Percentiles rank a stretch among this genome's conserved stretches.
Conservation (phyloP, 1,140 invertebrate genomes). For the Temnothorax curvispinosus region DNA sequence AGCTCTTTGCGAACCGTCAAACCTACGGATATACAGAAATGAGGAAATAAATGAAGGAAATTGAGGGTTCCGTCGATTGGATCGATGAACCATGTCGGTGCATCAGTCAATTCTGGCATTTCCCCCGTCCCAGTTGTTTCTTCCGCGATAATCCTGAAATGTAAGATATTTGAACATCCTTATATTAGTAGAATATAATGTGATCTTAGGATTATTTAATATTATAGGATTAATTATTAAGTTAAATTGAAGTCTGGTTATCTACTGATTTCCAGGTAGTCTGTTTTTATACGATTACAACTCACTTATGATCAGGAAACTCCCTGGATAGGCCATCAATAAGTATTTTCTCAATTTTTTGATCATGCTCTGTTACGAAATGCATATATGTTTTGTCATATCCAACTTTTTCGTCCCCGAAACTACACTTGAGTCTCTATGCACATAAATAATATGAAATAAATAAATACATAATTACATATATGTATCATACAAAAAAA, state of each 20-base stretch:
- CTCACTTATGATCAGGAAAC: slow-evolving; percentile 92
- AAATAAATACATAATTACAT: too few relatives aligned
- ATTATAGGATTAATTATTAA: background rate
- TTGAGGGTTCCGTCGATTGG: slow-evolving; percentile 92
- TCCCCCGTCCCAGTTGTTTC: slow-evolving; percentile 88
- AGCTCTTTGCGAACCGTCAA: slow-evolving; percentile 89
- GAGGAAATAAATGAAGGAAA: slow-evolving; percentile 89
- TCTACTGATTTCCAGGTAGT: background rate
- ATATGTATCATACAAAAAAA: background rate
- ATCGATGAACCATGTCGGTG: slow-evolving; percentile 97
- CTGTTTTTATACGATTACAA: slow-evolving; percentile 21
- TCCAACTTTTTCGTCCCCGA: slow-evolving; percentile 88
- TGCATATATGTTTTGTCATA: slow-evolving; percentile 91
- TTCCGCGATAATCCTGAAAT: slow-evolving; percentile 93
- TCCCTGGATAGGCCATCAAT: slow-evolving; percentile 87
- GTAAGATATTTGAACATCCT: background rate
- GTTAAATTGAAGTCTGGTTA: background rate
- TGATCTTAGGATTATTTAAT: background rate
- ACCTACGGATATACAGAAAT: slow-evolving; percentile 89
- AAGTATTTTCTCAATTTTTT: slow-evolving; percentile 91
- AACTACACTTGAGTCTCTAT: slow-evolving; percentile 73
- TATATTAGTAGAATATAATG: background rate
- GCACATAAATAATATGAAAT: background rate
- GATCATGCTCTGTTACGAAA: slow-evolving; percentile 93
- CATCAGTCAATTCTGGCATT: slow-evolving; percentile 89